Evolutionary conservation across 2,797 vertebrate genomes (phyloP).

Genomic region (Echeneis naucrates): DNA sequence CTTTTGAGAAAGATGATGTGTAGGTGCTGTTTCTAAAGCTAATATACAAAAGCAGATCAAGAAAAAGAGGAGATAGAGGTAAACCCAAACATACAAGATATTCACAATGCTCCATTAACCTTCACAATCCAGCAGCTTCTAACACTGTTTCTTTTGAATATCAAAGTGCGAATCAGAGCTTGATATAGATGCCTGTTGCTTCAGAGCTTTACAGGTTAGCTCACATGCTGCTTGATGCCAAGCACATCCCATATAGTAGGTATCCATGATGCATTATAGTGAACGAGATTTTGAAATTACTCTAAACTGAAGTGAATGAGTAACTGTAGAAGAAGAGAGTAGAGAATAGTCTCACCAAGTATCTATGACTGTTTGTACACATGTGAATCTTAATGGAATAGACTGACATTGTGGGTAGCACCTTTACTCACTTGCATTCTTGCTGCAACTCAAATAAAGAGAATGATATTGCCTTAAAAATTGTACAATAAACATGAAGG

Average conservation of each 20-base stretch:
- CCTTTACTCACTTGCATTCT: not conserved
- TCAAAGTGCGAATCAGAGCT: conserved; percentile 47
- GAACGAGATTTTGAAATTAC: not conserved
- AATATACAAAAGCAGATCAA: conserved; percentile 41
- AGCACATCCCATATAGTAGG: not conserved
- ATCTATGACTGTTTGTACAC: not conserved
- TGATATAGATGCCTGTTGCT: conserved; percentile 20
- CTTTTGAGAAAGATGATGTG: conserved; percentile 30
- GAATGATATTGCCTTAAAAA: not conserved
- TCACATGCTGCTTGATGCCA: not conserved
- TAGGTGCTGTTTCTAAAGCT: conserved; percentile 35
- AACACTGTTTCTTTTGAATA: conserved; percentile 54
- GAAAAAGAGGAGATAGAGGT: conserved; percentile 22
- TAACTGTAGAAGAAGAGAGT: no score
- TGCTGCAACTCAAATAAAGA: not conserved
- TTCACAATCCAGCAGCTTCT: conserved; percentile 36
- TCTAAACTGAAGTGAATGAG: not conserved
- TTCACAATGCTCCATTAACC: conserved; percentile 54
- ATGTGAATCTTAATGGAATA: not conserved
- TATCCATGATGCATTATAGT: not conserved
- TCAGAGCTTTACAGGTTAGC: conserved; percentile 12
- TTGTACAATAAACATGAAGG: not conserved
- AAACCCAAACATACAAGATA: conserved; percentile 46
- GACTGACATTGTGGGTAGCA: not conserved
- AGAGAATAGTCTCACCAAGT: no score